These are phyloP conservation scores for Eulemur rubriventer DNA, from an alignment of 2,797 vertebrate species.

Conservation along the genomic window DNA sequence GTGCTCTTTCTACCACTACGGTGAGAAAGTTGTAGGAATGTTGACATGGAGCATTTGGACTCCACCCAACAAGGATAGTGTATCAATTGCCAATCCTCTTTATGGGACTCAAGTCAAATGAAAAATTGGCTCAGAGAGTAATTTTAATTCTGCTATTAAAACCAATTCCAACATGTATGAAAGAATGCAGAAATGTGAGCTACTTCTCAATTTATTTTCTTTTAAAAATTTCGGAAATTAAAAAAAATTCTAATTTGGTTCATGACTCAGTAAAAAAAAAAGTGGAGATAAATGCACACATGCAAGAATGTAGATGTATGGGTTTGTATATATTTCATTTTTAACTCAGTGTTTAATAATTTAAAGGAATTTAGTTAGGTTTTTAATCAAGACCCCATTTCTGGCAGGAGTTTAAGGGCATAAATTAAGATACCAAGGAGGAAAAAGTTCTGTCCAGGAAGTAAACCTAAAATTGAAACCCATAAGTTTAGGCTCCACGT, in stretches of 20 bases:
- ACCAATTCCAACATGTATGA: neutral
- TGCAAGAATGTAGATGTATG: neutral
- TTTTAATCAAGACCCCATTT: constrained; percentile 34
- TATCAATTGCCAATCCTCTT: neutral
- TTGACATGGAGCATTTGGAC: neutral
- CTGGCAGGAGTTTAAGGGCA: neutral
- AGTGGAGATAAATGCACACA: neutral
- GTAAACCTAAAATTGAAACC: constrained; percentile 55
- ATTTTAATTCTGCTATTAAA: constrained; percentile 26
- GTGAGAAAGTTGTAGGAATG: neutral
- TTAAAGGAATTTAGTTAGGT: neutral
- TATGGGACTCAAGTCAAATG: neutral
- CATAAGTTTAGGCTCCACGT: constrained; percentile 45
- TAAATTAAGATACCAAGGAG: constrained; percentile 50
- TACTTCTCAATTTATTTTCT: neutral
- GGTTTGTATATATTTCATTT: neutral
- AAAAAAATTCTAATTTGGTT: neutral
- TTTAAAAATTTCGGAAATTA: neutral
- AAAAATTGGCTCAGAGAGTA: neutral
- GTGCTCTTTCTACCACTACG: neutral
- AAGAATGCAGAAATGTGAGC: constrained; percentile 22
- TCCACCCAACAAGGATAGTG: neutral
- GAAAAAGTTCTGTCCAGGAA: constrained; percentile 40
- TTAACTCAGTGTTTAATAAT: constrained; percentile 30
- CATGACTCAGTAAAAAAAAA: neutral